Conservation (phyloP, 2,113 vertebrate species). For the Neolamprologus toae region DNA sequence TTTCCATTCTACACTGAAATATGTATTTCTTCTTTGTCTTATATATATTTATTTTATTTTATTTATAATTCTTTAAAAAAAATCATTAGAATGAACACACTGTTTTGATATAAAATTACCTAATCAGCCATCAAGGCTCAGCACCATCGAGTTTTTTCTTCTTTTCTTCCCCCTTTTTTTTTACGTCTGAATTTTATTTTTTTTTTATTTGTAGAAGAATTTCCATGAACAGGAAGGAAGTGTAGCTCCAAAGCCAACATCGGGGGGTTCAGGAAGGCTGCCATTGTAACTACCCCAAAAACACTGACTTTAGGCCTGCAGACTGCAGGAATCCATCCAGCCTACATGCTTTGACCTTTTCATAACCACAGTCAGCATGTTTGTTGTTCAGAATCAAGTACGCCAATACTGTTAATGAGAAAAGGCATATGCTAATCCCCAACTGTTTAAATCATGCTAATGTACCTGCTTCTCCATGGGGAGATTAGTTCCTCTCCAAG, state of each 20-base stretch:
- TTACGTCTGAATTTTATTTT: constrained; percentile 4
- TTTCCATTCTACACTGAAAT: not conserved
- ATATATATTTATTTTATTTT: not conserved
- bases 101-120: constrained; percentile 26
- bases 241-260: constrained; percentile 64
- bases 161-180: not conserved
- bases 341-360: constrained; percentile 30
- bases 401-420: constrained; percentile 49
- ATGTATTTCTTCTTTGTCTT: not conserved
- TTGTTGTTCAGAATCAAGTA: constrained; percentile 62
- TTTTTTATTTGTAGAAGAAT: constrained; percentile 26
- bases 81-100: not conserved
- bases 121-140: not conserved
- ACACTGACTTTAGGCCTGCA: constrained; percentile 15
- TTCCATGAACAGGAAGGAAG: constrained; percentile 71
- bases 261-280: constrained; percentile 37
- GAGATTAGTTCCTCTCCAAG: constrained; percentile 1
- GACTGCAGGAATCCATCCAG: constrained; percentile 28
- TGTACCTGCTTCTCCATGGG: constrained; percentile 14
- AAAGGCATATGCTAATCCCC: constrained; percentile 52
- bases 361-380: constrained; percentile 46
- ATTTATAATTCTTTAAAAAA: not conserved
- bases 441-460: constrained; percentile 45
- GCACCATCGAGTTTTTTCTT: not conserved
- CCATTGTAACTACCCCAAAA: constrained; percentile 59